Base-by-base conservation (phyloP, 2,888 invertebrate species). In the Sarcophaga caerulescens region DNA sequence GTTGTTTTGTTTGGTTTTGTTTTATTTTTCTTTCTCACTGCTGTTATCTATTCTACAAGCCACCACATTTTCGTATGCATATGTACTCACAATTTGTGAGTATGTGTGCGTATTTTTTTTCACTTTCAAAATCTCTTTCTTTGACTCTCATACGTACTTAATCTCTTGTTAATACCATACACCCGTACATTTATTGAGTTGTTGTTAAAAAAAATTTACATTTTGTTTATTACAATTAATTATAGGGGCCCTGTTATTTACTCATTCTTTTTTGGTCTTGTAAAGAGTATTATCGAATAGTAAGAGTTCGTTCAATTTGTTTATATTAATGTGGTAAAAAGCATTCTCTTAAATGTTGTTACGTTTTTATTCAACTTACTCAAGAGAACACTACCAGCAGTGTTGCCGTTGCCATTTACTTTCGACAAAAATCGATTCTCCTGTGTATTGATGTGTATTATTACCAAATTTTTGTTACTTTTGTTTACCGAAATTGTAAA, bases 31-130 rank as follows among this genome's bases (percentile, higher is more conserved):
- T 44, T 68, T 12, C 35, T 25, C 25, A 14, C 11, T 70, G 35
- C 57, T 75, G 57, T 77, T 63, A 63, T 52, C 25, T 69, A 52
- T 70, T 52, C 12, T 10, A 52, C 52, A 17, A 17, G 52, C 52
- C 12, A 4, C 17, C 17, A 52, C 52, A 66, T 59, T 10, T 60
- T 4, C 77, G 66, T 73, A 66, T 11, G 60, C 44, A 59, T 35
- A 47, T 45, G 45, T 76, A 65, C 81, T 82, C 65, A 76, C 76
- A 76, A 76, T 21, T 69, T 69, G 69, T n/a, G 47, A 69, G 69
- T 23, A 47, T 52, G 6, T 69, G 12, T 6, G 17, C 35, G 35
- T 8, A 35, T 35, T 35, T 35, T 52, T 68, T 47, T 45, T 21
- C 68, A 68, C 45, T 69, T 52, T 35, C 59, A 76, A 35, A 35